Evolutionary conservation across 2,113 vertebrate genomes (phyloP).

Genomic region (Cololabis saira): DNA sequence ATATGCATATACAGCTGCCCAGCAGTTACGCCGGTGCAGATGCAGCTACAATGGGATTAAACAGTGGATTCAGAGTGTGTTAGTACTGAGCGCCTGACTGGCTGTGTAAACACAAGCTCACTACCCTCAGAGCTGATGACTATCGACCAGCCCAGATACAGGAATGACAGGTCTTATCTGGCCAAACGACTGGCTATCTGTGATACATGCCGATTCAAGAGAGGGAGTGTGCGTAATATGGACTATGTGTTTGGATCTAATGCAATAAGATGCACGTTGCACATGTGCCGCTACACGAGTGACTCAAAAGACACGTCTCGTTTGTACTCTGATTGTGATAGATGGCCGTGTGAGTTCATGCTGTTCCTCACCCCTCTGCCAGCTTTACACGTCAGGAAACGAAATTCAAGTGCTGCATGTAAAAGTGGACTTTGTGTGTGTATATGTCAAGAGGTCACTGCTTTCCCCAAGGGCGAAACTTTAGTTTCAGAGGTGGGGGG

Average conservation of each 20-base stretch:
- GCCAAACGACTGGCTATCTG: conserved; percentile 2
- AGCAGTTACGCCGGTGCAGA: conserved; percentile 13
- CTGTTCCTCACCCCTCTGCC: conserved; percentile 62
- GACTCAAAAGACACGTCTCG: conserved; percentile 10
- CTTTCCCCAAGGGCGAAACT: too few relatives aligned
- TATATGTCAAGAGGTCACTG: conserved; percentile 59
- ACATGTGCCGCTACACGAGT: background rate
- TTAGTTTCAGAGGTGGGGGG: too few relatives aligned
- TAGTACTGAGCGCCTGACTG: conserved; percentile 37
- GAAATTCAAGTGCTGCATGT: conserved; percentile 74
- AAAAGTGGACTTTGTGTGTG: conserved; percentile 65
- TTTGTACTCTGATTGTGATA: conserved; percentile 47
- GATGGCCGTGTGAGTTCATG: conserved; percentile 45
- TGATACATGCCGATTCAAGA: conserved; percentile 6
- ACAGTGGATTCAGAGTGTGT: conserved; percentile 27
- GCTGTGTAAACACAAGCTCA: conserved; percentile 67
- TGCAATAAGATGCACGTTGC: background rate
- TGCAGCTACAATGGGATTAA: conserved; percentile 42
- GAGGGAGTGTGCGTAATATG: background rate
- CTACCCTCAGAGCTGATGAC: conserved; percentile 53
- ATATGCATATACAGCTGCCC: conserved; percentile 14
- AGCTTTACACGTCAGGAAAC: conserved; percentile 60
- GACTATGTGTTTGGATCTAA: background rate
- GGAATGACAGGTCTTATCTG: conserved; percentile 63
- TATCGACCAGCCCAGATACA: conserved; percentile 44